Evolutionary conservation across 2,113 vertebrate species (phyloP).

Genomic region (Arothron firmamentum): DNA sequence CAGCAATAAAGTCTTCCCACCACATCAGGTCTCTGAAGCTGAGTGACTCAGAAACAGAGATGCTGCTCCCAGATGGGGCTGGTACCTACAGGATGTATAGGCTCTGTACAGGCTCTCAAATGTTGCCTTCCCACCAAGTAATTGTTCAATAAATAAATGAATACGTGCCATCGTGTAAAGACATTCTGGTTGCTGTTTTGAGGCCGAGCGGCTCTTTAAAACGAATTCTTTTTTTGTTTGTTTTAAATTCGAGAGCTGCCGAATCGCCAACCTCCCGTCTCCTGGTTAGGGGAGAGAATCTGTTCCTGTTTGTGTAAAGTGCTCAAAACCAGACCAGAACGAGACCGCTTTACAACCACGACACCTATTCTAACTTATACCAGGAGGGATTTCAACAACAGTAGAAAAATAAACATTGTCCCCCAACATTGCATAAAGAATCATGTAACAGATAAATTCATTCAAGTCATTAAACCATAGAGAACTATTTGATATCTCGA

Average conservation of each 20-base stretch:
- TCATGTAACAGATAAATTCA: constrained; percentile 72
- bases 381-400: constrained; percentile 62
- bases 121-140: constrained; percentile 60
- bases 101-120: constrained; percentile 67
- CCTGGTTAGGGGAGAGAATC: not conserved
- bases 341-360: constrained; percentile 41
- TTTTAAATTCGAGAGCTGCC: constrained; percentile 42
- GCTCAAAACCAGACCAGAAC: constrained; percentile 54
- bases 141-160: constrained; percentile 76
- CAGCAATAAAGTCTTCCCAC: constrained; percentile 20
- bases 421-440: constrained; percentile 79
- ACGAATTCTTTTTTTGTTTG: constrained; percentile 10
- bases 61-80: constrained; percentile 55
- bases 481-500: constrained; percentile 21
- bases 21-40: not conserved
- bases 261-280: constrained; percentile 10
- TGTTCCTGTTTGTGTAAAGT: constrained; percentile 19
- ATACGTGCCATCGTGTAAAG: constrained; percentile 59
- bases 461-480: constrained; percentile 70
- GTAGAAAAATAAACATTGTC: constrained; percentile 82
- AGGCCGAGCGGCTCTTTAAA: constrained; percentile 31
- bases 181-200: constrained; percentile 54
- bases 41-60: constrained; percentile 28
- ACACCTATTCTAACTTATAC: constrained; percentile 66
- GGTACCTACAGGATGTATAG: constrained; percentile 45